Evolutionary conservation across 2,888 invertebrate species (phyloP).

Genomic region (Hypselothyrea guttata): DNA sequence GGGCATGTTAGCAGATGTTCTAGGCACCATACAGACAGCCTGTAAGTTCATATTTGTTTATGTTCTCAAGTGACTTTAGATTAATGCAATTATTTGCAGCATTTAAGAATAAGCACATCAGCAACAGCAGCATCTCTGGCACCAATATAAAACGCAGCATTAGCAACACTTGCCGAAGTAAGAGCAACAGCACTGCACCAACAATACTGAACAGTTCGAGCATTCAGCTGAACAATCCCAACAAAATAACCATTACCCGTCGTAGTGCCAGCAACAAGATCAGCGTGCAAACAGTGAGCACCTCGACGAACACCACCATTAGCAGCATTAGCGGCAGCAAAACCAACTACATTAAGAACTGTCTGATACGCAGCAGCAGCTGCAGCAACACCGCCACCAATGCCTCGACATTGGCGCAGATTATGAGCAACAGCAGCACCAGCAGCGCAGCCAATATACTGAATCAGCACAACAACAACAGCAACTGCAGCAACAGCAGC

Average conservation of each 20-base stretch:
- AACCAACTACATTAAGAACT: conserved; percentile 79
- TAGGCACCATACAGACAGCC: conserved; percentile 86
- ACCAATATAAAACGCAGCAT: conserved; percentile 29
- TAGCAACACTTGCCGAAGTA: conserved; percentile 24
- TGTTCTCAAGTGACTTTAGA: not conserved
- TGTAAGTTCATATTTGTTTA: conserved; percentile 74
- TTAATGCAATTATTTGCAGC: conserved; percentile 48
- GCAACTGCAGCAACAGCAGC: conserved; percentile 68
- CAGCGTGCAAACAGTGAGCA: conserved; percentile 58
- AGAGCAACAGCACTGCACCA: conserved; percentile 32
- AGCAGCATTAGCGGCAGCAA: conserved; percentile 53
- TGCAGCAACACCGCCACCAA: conserved; percentile 79
- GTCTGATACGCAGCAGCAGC: conserved; percentile 79
- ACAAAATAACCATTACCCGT: conserved; percentile 67
- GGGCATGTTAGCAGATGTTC: conserved; percentile 88
- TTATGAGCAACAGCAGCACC: conserved; percentile 80
- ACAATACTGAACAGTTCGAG: conserved; percentile 45
- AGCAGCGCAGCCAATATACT: conserved; percentile 71
- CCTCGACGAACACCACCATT: conserved; percentile 54
- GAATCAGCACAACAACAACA: conserved; percentile 68
- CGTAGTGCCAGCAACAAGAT: conserved; percentile 56
- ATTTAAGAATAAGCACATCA: conserved; percentile 62
- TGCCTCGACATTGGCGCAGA: conserved; percentile 79
- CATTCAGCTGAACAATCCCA: conserved; percentile 53
- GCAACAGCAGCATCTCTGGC: conserved; percentile 25